Base-by-base conservation (phyloP, 1,140 invertebrate species). In the Fopius arisanus region DNA sequence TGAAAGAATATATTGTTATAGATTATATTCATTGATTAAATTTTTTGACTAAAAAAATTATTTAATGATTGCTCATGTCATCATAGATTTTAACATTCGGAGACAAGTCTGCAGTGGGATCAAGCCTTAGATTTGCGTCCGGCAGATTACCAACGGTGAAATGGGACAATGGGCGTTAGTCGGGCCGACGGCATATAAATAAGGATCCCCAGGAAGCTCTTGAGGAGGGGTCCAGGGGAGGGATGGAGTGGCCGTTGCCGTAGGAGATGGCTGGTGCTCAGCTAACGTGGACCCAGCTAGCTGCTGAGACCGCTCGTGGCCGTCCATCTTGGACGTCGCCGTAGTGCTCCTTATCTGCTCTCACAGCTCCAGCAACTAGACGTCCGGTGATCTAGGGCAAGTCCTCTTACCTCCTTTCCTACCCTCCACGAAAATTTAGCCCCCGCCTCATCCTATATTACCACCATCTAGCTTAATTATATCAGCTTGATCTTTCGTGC, bases 111-210 rank as follows among this genome's bases (percentile, higher is more conserved):
- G 85, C 86, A 87, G 26, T 33, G 28, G 86, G 87, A 88, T 88
- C 86, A 87, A 83, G 83, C 85, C 85, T 88, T 87, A 87, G 86
- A 87, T 87, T 88, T 88, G 87, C 85, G 86, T 88, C 86, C 83
- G 82, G 82, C 84, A 87, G 87, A 88, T 88, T 87, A 87, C 83
- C 81, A 80, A 80, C 80, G 83, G 79, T 84, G 82, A 87, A 87
- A 87, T 87, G 85, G 87, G 84, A 87, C 86, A 87, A 87, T 87
- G 86, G 86, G 85, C 85, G 85, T 86, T 87, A 87, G 84, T 86
- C 82, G 86, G 80, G 83, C 79, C 83, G 81, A 86, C 82, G 83
- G 81, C 84, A 82, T 87, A 88, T 88, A 88, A 88, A 88, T 88
- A 88, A 88, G 87, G 86, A 88, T 87, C 83, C 82, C 83, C 80